phyloP scores from a whole-genome alignment of 2,797 vertebrate genomes.

The Sternarchorhynchus goeldii region DNA sequence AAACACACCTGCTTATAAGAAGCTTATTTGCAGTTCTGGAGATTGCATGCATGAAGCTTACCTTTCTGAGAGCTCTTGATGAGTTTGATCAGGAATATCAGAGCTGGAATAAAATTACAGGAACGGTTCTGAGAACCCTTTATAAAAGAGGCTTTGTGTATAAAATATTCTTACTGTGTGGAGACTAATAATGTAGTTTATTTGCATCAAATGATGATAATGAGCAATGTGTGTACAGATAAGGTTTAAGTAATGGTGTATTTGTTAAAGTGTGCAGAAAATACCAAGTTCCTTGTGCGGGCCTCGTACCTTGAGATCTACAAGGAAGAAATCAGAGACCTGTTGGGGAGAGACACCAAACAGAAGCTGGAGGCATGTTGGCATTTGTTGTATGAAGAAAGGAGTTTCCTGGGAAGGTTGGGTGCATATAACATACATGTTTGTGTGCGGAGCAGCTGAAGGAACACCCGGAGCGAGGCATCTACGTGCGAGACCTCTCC shows the following conservation, averaged over 20 bases:
- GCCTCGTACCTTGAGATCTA: slow-evolving; percentile 92
- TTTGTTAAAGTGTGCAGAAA: slow-evolving; percentile 83
- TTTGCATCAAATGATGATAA: no score
- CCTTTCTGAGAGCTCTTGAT: no score
- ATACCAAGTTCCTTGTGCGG: slow-evolving; percentile 86
- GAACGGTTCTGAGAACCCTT: no score
- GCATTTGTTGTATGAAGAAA: background rate
- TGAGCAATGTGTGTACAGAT: no score
- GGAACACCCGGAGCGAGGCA: slow-evolving; percentile 85
- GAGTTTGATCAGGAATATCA: no score
- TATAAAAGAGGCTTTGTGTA: no score
- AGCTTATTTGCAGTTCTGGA: no score
- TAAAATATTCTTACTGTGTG: no score
- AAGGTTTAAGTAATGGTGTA: background rate
- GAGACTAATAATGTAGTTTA: no score
- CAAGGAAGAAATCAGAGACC: slow-evolving; percentile 86
- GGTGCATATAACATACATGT: slow-evolving; percentile 8
- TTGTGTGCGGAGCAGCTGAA: slow-evolving; percentile 78
- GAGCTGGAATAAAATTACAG: no score
- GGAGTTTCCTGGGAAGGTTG: background rate
- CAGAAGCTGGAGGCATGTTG: slow-evolving; percentile 86
- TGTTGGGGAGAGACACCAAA: slow-evolving; percentile 85
- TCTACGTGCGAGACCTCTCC: slow-evolving; percentile 84
- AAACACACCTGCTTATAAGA: no score
- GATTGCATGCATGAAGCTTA: no score